Base-by-base conservation (phyloP, 2,888 invertebrate species). In the Electrophaes corylata region DNA sequence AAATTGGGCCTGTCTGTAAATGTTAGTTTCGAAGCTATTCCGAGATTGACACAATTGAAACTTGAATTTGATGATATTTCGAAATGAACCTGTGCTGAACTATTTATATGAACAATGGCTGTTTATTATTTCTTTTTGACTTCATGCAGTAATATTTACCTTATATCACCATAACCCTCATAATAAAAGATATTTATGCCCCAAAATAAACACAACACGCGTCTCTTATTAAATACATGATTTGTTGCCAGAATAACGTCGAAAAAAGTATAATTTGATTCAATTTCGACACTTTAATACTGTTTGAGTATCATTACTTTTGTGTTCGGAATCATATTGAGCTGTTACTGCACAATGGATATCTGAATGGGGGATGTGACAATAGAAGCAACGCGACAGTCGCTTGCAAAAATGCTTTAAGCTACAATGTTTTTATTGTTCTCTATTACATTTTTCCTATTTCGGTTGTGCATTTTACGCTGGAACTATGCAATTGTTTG, bases 271-370 rank as follows among this genome's bases (percentile, higher is more conserved):
- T 66, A 65, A 68, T 65, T 57, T 47, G 58, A 65, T 65, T 62
- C 60, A 56, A 55, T 62, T 67, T 59, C 58, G 65, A 67, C 71
- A 69, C 66, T 70, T 73, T 76, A 72, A 74, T 76, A 65, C 69
- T 77, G 73, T 80, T 80, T 77, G 74, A 61, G 70, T 75, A 78
- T 73, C 79, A 77, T 79, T 72, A 75, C 72, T 71, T 74, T 80
- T 77, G 73, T 76, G 70, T 66, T 60, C 40, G 55, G 62, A 62
- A 67, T 71, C 62, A 69, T 78, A 81, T 80, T 74, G 74, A 81
- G 78, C 67, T 75, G 76, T 70, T 62, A 65, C 60, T 57, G 51
- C 35, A 64, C 67, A 65, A 64, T 65, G 60, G 62, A 51, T 52
- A 45, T 39, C 50, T 46, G 54, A 50, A 67, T 59, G 58, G 74